Percentiles rank a stretch among this genome's conserved stretches.
phyloP scores from a whole-genome alignment of 2,797 vertebrate genomes.

The Microcaecilia unicolor region DNA sequence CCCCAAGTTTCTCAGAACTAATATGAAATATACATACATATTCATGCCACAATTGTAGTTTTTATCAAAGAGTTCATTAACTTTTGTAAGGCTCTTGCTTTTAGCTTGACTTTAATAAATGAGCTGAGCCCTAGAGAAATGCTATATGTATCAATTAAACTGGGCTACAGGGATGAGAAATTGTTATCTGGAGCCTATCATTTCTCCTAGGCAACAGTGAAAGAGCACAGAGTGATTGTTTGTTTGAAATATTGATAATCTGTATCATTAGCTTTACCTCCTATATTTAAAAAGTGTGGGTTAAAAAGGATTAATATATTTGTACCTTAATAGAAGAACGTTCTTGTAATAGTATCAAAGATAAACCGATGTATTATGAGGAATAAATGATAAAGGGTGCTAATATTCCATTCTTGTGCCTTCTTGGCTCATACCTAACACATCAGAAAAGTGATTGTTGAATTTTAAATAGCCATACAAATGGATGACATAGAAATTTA shows the following conservation, averaged over 20 bases:
- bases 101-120: constrained; percentile 1
- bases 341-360: constrained; percentile 68
- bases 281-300: constrained; percentile 36
- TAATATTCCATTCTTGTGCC: constrained; percentile 73
- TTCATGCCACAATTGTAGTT: too few species aligned
- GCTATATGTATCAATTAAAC: constrained; percentile 6
- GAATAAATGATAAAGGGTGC: constrained; percentile 68
- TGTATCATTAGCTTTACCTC: constrained; percentile 28
- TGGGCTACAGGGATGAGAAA: not conserved
- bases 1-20: too few species aligned
- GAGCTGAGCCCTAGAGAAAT: not conserved
- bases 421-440: constrained; percentile 89
- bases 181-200: not conserved
- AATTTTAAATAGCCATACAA: constrained; percentile 83
- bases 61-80: too few species aligned
- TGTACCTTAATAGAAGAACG: constrained; percentile 62
- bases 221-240: too few species aligned
- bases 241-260: too few species aligned
- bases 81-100: too few species aligned
- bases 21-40: too few species aligned
- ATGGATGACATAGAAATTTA: constrained; percentile 68
- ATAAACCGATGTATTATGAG: constrained; percentile 71
- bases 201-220: not conserved
- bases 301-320: constrained; percentile 64
- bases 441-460: constrained; percentile 76